Percentiles rank a stretch among this genome's conserved stretches.
Evolutionary conservation across 2,113 vertebrate genomes (phyloP).

Genomic region (Sapajus apella): DNA sequence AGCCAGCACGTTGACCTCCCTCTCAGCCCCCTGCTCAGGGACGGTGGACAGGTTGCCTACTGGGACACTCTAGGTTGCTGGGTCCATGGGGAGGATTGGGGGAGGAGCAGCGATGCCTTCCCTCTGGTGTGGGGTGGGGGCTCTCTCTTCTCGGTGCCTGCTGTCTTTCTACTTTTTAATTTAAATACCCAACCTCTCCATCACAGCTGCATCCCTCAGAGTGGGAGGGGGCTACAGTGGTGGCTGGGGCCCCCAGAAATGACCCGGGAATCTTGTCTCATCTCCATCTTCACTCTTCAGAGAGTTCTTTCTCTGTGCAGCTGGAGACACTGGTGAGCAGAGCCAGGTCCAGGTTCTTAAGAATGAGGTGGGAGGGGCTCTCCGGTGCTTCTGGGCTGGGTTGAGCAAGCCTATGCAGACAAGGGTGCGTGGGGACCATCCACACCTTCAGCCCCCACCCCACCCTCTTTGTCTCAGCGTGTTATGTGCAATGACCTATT

Average conservation of each 20-base stretch:
- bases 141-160: constrained; percentile 83
- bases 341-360: constrained; percentile 4
- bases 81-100: constrained; percentile 40
- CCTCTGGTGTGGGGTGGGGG: constrained; percentile 61
- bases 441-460: background rate
- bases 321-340: constrained; percentile 26
- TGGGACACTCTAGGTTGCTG: constrained; percentile 46
- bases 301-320: constrained; percentile 57
- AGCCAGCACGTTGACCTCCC: constrained; percentile 46
- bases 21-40: constrained; percentile 67
- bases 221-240: background rate
- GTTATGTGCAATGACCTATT: constrained; percentile 74
- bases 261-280: constrained; percentile 1
- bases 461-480: background rate
- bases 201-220: constrained; percentile 45
- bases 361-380: constrained; percentile 36
- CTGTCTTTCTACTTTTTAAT: constrained; percentile 82
- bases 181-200: constrained; percentile 74
- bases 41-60: constrained; percentile 50
- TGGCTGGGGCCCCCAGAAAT: background rate
- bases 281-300: constrained; percentile 58
- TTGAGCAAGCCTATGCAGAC: background rate
- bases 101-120: constrained; percentile 47
- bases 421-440: background rate
- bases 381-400: constrained; percentile 55